Evolutionary conservation across 2,888 invertebrate genomes (phyloP).

Genomic region (Geotrupes spiniger): DNA sequence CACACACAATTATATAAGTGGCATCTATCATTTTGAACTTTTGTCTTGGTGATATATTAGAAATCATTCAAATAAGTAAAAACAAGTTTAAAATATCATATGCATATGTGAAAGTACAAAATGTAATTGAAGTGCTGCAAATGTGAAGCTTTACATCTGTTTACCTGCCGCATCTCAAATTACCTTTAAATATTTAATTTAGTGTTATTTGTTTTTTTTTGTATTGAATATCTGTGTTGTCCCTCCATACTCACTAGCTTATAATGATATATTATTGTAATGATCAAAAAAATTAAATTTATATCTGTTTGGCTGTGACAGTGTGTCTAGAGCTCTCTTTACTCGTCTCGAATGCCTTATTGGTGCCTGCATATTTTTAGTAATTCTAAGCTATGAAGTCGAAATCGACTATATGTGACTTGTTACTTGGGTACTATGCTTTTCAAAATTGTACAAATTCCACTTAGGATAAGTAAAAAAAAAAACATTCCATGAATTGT

Average conservation of each 20-base stretch:
- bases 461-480: slow-evolving; percentile 10
- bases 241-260: slow-evolving; percentile 13
- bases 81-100: slow-evolving; percentile 2
- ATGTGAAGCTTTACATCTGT: background rate
- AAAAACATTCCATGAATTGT: slow-evolving; percentile 27
- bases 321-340: slow-evolving; percentile 27
- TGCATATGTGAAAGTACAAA: background rate
- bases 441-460: slow-evolving; percentile 29
- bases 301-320: slow-evolving; percentile 44
- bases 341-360: slow-evolving; percentile 28
- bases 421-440: slow-evolving; percentile 7
- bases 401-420: slow-evolving; percentile 17
- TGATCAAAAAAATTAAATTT: slow-evolving; percentile 32
- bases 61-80: no score
- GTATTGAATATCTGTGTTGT: slow-evolving; percentile 7
- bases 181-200: background rate
- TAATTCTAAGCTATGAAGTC: slow-evolving; percentile 17
- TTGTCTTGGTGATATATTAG: no score
- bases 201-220: slow-evolving; percentile 7
- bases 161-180: background rate
- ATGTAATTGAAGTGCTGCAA: background rate
- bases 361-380: slow-evolving; percentile 27
- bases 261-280: slow-evolving; percentile 26
- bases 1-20: no score
- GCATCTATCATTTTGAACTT: no score